Evolutionary conservation across 1,140 invertebrate species (phyloP), one percentile per base, ranked within the genome.

Genomic region (Eufriesea mexicana): DNA sequence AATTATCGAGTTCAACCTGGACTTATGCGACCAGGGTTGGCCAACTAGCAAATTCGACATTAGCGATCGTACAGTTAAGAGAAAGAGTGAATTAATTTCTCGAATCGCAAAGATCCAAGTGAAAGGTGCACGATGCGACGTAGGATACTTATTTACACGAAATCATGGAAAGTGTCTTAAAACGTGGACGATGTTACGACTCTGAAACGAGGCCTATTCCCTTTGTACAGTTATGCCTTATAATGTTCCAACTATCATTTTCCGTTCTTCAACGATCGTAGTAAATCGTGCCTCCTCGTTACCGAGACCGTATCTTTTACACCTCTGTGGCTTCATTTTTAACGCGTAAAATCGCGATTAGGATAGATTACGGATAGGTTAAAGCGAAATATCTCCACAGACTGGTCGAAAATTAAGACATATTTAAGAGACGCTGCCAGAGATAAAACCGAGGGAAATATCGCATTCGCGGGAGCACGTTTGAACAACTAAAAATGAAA

Each of bases 201-300:
- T 14, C 35, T 49, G 49, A 62, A 64, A 28, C 23, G 20, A 23
- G 59, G 7, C 59, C 23, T 14, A 23, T 64, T 64, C 28, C 25
- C n/a, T 51, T 6, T n/a, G 5, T 23, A 59, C 45, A 5, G 10
- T n/a, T 76, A 35, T 35, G 59, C 23, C 62, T 49, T 76, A 76
- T 49, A 25, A 62, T 76, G 62, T 62, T 76, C 73, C 7, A 64
- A 64, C 45, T 76, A 76, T 61, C 57, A 47, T 47, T 45, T n/a
- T 51, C 64, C 18, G 64, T 45, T 66, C 42, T n/a, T 66, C 64
- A n/a, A 67, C 64, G 64, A 67, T 67, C 64, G 42, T 35, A 12
- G 64, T 45, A 67, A 67, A 67, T 67, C 14, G 42, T n/a, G 20
- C 42, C 42, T 16, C 20, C 42, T 67, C 64, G 64, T 67, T 45